Conservation (phyloP, 2,113 vertebrate genomes). For the Labrus mixtus region DNA sequence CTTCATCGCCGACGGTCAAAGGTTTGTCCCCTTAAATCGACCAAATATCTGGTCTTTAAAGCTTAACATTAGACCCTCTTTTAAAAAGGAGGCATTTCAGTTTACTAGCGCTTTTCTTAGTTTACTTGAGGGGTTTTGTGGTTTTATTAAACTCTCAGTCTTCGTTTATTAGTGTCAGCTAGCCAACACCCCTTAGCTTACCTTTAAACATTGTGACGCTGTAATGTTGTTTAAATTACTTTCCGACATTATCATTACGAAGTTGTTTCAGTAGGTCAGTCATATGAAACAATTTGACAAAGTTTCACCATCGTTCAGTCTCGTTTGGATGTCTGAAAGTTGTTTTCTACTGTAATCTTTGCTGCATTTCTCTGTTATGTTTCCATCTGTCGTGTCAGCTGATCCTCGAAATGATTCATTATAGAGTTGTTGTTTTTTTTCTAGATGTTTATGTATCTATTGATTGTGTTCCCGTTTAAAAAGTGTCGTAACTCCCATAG, state of each 20-base stretch:
- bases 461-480: neutral
- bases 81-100: fast-evolving
- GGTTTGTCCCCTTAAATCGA: conserved; percentile 47
- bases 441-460: neutral
- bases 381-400: neutral
- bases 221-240: neutral
- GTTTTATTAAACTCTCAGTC: neutral
- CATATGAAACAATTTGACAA: neutral
- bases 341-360: neutral
- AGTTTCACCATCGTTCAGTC: neutral
- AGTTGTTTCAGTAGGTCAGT: neutral
- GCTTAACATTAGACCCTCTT: neutral
- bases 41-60: fast-evolving
- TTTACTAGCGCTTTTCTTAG: neutral
- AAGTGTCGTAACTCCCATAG: neutral
- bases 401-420: neutral
- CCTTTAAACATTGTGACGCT: neutral
- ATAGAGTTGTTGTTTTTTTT: too few species aligned
- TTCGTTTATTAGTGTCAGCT: neutral
- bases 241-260: neutral
- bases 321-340: neutral
- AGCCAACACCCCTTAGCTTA: conserved; percentile 7
- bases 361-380: neutral
- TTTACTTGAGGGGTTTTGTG: neutral
- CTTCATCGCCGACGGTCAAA: conserved; percentile 13